Conservation (phyloP, 2,888 invertebrate genomes). For the Idaea aversata region DNA sequence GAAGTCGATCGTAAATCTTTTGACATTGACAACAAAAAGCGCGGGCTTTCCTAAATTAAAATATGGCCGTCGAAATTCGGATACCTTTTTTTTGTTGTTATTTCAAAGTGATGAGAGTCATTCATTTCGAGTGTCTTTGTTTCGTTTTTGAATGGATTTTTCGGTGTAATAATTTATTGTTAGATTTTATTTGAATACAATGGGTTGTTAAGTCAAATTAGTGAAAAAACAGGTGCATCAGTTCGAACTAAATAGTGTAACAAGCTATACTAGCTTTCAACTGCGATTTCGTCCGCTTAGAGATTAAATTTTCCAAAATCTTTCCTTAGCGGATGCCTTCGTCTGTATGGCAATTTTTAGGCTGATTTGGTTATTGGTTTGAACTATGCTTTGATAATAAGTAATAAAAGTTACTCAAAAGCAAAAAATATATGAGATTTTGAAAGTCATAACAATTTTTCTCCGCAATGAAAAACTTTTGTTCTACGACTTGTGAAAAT, state of each 20-base stretch:
- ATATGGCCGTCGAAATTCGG: constrained; percentile 30
- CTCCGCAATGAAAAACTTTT: too few species aligned
- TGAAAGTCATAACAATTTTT: too few species aligned
- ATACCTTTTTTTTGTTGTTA: constrained; percentile 29
- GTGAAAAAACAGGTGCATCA: neutral
- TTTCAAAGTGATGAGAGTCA: constrained; percentile 28
- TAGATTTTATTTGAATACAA: constrained; percentile 1
- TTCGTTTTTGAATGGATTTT: constrained; percentile 29
- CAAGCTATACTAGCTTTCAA: neutral
- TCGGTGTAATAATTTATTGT: constrained; percentile 21
- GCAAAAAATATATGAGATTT: too few species aligned
- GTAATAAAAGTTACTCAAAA: too few species aligned
- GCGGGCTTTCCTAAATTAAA: constrained; percentile 37
- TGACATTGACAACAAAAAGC: constrained; percentile 46
- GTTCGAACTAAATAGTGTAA: neutral
- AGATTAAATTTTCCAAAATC: too few species aligned
- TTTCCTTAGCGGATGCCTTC: too few species aligned
- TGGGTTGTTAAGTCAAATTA: neutral
- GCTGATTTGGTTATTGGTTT: too few species aligned
- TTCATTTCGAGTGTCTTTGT: constrained; percentile 28
- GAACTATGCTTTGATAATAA: too few species aligned
- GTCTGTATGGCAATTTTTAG: too few species aligned
- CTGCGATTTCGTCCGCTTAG: too few species aligned
- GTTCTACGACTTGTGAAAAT: too few species aligned
- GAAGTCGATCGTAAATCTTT: constrained; percentile 57